Evolutionary conservation across 2,797 vertebrate species (phyloP).

Genomic region (Ptychobarbus kaznakovi): DNA sequence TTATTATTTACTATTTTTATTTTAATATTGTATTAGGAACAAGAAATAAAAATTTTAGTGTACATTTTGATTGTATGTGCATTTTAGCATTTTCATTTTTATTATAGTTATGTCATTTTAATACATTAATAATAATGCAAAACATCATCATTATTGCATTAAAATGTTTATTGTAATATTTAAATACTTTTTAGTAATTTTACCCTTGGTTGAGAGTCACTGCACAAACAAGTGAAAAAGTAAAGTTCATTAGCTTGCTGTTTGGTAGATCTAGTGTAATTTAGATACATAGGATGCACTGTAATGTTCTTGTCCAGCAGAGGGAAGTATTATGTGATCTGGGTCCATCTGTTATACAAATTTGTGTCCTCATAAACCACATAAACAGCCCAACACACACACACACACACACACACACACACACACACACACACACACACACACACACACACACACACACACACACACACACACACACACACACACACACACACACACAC

Average conservation of each 20-base stretch:
- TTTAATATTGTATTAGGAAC: neutral
- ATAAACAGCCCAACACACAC: too few species aligned
- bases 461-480: too few species aligned
- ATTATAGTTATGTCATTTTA: neutral
- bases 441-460: too few species aligned
- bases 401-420: too few species aligned
- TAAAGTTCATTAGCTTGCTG: neutral
- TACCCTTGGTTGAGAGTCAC: neutral
- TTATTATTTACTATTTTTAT: neutral
- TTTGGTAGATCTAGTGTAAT: too few species aligned
- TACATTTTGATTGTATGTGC: neutral
- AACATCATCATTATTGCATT: too few species aligned
- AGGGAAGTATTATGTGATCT: neutral
- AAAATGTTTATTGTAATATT: neutral
- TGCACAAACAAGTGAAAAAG: neutral
- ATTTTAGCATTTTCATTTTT: neutral
- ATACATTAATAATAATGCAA: neutral
- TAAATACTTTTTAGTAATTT: neutral
- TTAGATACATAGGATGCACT: too few species aligned
- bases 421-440: too few species aligned
- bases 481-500: too few species aligned
- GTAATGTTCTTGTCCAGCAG: neutral
- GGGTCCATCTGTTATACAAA: neutral
- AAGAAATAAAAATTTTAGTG: neutral
- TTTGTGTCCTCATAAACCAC: too few species aligned